Evolutionary conservation across 1,140 invertebrate species (phyloP).

Genomic region (Drosophila auraria): DNA sequence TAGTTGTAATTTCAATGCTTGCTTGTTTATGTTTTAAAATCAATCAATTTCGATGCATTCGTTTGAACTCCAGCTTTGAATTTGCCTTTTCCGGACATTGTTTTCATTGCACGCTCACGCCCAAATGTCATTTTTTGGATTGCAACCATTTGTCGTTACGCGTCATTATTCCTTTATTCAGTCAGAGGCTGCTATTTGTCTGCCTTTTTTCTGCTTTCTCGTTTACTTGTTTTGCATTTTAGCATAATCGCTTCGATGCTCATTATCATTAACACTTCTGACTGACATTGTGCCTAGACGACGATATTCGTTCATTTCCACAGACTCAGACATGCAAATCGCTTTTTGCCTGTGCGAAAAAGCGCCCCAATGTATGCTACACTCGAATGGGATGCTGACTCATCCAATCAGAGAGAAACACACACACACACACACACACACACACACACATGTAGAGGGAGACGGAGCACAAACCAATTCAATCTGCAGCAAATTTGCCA

Average conservation of each 20-base stretch:
- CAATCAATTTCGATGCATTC: constrained; percentile 32
- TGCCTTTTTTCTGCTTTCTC: constrained; percentile 11
- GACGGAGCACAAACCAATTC: constrained; percentile 43
- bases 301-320: constrained; percentile 26
- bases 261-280: constrained; percentile 56
- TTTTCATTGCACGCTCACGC: constrained; percentile 27
- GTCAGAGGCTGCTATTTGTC: constrained; percentile 10
- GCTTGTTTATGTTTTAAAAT: background rate
- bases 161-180: constrained; percentile 19
- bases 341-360: constrained; percentile 14
- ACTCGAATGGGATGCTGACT: constrained; percentile 41
- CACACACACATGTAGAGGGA: background rate
- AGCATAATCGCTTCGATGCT: constrained; percentile 48
- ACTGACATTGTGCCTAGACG: constrained; percentile 34
- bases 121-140: constrained; percentile 1
- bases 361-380: constrained; percentile 50
- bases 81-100: background rate
- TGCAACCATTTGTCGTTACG: constrained; percentile 1
- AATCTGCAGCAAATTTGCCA: constrained; percentile 58
- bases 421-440: constrained; percentile 1
- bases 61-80: constrained; percentile 30
- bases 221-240: constrained; percentile 41
- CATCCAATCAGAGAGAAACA: constrained; percentile 37
- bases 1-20: no score
- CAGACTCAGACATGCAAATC: constrained; percentile 61